phyloP scores from a whole-genome alignment of 2,888 invertebrate genomes.

The Lamellibrachia satsuma region DNA sequence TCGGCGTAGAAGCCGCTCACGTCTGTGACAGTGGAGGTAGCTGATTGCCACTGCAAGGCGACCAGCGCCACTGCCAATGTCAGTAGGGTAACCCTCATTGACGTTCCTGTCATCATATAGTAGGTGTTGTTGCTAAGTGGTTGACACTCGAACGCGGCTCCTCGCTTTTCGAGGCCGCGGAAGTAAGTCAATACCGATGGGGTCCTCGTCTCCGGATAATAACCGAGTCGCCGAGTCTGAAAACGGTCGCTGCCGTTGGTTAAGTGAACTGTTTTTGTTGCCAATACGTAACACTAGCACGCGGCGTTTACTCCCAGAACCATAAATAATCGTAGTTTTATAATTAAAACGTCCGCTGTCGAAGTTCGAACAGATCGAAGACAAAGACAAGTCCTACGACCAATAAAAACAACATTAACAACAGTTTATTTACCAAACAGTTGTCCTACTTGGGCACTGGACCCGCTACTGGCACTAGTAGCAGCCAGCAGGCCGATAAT shows the following conservation, averaged over 20 bases:
- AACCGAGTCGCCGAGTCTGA: too few species aligned
- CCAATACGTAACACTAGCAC: too few species aligned
- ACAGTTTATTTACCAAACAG: background rate
- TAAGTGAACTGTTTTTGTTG: too few species aligned
- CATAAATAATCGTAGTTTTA: too few species aligned
- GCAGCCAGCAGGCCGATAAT: background rate
- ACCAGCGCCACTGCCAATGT: background rate
- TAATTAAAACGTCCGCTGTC: too few species aligned
- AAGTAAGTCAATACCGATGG: background rate
- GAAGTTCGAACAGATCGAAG: too few species aligned
- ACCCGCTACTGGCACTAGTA: background rate
- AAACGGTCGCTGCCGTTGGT: too few species aligned
- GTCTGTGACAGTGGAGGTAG: background rate
- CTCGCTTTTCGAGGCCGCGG: background rate
- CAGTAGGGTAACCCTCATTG: background rate
- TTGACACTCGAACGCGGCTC: background rate
- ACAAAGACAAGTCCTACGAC: background rate
- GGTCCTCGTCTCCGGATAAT: background rate
- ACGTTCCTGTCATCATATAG: background rate
- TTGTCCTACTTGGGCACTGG: background rate
- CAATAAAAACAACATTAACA: background rate
- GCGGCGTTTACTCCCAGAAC: too few species aligned
- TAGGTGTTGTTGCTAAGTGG: background rate
- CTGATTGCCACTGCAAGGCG: background rate
- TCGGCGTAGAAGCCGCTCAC: conserved; percentile 81